Evolutionary conservation across 2,888 invertebrate species (phyloP).

Genomic region (Cerastis leucographa): DNA sequence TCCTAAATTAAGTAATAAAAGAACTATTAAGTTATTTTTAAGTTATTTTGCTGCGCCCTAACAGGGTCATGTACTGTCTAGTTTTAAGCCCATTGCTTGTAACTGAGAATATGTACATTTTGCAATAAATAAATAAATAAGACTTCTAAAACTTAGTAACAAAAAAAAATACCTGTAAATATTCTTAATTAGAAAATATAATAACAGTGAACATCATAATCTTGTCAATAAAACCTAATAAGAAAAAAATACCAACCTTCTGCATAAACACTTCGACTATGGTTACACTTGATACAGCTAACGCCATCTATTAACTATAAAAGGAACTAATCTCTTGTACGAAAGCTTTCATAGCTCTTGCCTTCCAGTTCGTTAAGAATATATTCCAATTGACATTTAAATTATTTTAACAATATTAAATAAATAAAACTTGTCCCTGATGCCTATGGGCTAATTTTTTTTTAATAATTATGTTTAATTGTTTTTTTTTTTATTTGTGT

Average conservation of each 20-base stretch:
- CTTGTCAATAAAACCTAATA: neutral
- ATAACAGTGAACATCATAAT: neutral
- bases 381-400: neutral
- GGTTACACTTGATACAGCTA: conserved; percentile 18
- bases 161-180: neutral
- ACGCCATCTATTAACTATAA: conserved; percentile 61
- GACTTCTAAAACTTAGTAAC: neutral
- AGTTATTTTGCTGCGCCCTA: too few relatives aligned
- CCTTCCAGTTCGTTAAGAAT: neutral
- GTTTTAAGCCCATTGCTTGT: too few relatives aligned
- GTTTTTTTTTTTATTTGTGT: too few relatives aligned
- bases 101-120: too few relatives aligned
- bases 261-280: too few relatives aligned
- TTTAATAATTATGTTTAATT: too few relatives aligned
- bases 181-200: neutral
- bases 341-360: neutral
- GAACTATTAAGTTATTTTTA: too few relatives aligned
- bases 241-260: neutral
- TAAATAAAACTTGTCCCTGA: too few relatives aligned
- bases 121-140: too few relatives aligned
- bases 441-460: too few relatives aligned
- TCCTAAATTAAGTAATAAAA: too few relatives aligned
- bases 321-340: conserved; percentile 32
- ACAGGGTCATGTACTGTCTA: too few relatives aligned
- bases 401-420: neutral